Conservation (phyloP, 2,888 invertebrate genomes). For the Itoplectis maculator region DNA sequence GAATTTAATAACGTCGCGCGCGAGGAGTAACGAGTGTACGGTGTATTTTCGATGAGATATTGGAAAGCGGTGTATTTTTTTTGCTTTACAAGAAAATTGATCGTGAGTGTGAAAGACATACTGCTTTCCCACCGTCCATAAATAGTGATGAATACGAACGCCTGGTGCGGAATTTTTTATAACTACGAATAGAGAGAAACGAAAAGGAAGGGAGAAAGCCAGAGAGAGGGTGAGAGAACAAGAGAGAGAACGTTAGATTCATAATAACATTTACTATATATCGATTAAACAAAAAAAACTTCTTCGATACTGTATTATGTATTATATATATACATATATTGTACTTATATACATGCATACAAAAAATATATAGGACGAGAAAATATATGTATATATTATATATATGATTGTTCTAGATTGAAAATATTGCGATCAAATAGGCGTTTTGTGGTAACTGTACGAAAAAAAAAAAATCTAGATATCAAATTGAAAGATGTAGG, state of each 20-base stretch:
- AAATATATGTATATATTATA: background rate
- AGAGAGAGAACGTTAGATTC: constrained; percentile 20
- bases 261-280: constrained; percentile 33
- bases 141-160: constrained; percentile 64
- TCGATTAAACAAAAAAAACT: constrained; percentile 34
- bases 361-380: constrained; percentile 24
- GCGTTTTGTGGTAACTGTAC: constrained; percentile 41
- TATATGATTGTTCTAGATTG: constrained; percentile 49
- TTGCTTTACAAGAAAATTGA: constrained; percentile 10
- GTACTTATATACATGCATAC: constrained; percentile 28
- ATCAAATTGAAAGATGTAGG: constrained; percentile 12
- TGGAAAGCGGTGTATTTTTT: constrained; percentile 45
- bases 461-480: constrained; percentile 13
- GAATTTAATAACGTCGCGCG: constrained; percentile 24
- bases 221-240: too few species aligned
- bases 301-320: constrained; percentile 44
- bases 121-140: constrained; percentile 65
- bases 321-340: constrained; percentile 35
- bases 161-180: constrained; percentile 65
- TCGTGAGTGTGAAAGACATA: constrained; percentile 39
- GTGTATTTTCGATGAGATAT: constrained; percentile 35
- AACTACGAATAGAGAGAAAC: constrained; percentile 32
- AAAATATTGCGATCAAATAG: constrained; percentile 37
- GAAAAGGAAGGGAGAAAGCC: too few species aligned
- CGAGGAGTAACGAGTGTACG: constrained; percentile 31